Evolutionary conservation across 2,888 invertebrate species (phyloP), one percentile per base, ranked within the genome.

Genomic region (Brachyptera risi): DNA sequence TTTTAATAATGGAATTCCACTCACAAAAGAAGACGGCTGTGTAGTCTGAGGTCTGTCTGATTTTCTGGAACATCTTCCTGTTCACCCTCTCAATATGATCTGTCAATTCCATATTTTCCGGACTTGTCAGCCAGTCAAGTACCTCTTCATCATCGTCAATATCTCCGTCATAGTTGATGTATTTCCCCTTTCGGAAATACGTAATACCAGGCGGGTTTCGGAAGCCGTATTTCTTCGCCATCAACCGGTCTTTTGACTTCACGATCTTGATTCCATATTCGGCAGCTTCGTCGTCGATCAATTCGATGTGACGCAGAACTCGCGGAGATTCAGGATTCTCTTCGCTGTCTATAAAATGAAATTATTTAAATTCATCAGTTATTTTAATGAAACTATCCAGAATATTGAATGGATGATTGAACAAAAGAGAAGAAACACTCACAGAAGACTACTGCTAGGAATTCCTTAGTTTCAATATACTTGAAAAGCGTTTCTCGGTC

Each of bases 1-100:
- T n/a, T n/a, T n/a, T n/a, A n/a, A n/a, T n/a, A n/a, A n/a, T n/a
- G n/a, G n/a, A n/a, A n/a, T n/a, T n/a, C n/a, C 38, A 84, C 90
- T 87, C 81, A 94, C 94, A 95, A 82, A 95, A 91, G 77, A 94
- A 92, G 58, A 92, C 93, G 4, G 94, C 94, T 26, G 94, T 84
- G 72, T 93, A 93, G 72, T 94, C 93, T 0, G 92, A 91, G 27
- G 88, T 85, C 71, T 92, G 90, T 47, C 91, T 81, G 69, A 95
- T 90, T 75, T 94, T 92, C 65, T 92, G 88, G 72, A 95, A 92
- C 95, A 95, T 95, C 77, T 94, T 93, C 60, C 83, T 81, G 73
- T 95, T 95, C 13, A 95, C 93, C 72, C 89, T 84, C 74, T 95
- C 95, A 58, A 95, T 95, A 68, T 91, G 90, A 75, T 95, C 95